phyloP scores from a whole-genome alignment of 1,140 invertebrate species.

The Bombus difficillimus region DNA sequence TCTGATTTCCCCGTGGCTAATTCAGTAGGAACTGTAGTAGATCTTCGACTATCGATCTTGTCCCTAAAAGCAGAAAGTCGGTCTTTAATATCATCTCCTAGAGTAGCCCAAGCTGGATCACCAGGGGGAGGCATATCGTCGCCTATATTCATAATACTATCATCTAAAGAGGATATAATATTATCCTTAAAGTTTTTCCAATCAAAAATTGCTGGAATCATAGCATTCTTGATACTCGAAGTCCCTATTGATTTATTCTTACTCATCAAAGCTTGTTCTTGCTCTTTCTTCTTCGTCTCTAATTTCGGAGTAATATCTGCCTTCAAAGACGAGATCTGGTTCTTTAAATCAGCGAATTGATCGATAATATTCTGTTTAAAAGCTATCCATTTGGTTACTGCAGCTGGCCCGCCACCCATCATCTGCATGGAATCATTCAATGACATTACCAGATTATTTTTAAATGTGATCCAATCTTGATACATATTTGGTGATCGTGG shows the following conservation, averaged over 20 bases:
- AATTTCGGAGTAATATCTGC: conserved; percentile 20
- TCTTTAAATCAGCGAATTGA: conserved; percentile 45
- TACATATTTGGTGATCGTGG: neutral
- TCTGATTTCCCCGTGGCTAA: neutral
- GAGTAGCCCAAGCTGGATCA: conserved; percentile 49
- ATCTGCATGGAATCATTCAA: conserved; percentile 43
- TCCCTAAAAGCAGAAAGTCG: conserved; percentile 7
- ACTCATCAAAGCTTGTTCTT: neutral
- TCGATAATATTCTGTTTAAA: conserved; percentile 48
- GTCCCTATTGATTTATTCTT: neutral
- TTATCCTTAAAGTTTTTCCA: conserved; percentile 53
- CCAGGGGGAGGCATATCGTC: conserved; percentile 37
- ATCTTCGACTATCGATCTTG: conserved; percentile 11
- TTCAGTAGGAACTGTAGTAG: neutral
- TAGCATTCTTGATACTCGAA: no score
- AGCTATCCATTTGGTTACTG: conserved; percentile 36
- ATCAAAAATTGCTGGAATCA: conserved; percentile 35
- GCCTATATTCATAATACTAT: conserved; percentile 37
- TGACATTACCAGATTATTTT: conserved; percentile 19
- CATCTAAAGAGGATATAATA: conserved; percentile 34
- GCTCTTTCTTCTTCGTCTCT: neutral
- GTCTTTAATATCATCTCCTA: conserved; percentile 40
- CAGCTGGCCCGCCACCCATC: neutral
- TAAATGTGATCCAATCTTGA: conserved; percentile 57
- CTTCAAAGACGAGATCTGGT: conserved; percentile 30